Evolutionary conservation across 2,888 invertebrate species (phyloP), one percentile per base, ranked within the genome.

Genomic region (Cephus spinipes): DNA sequence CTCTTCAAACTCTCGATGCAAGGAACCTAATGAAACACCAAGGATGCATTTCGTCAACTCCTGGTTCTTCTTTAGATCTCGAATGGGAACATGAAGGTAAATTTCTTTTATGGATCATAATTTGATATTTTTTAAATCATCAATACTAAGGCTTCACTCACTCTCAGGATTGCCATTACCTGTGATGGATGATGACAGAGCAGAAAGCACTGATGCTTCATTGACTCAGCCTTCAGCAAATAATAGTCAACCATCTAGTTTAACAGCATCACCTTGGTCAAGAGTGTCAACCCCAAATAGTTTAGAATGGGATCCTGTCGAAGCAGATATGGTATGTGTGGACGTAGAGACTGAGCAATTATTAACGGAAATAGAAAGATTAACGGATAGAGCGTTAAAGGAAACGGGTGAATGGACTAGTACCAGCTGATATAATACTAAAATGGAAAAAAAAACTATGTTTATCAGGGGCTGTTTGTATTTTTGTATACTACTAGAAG

Each of bases 41-140:
- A 80, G 87, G 90, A 75, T 90, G 85, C 85, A 89, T 89, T 84
- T 92, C 93, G 71, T 93, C 93, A 69, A 95, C 95, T 36, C 93
- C 95, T 40, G 94, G 93, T n/a, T 95, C 94, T 85, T 95, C 95
- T 6, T 89, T 95, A 78, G 95, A 95, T 87, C 91, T 95, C 78
- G 95, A 95, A 90, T 95, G 95, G 95, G 95, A 95, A 90, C 94
- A 95, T 86, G 95, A 95, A 92, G 93, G 90, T 90, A 80, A 76
- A 4, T 69, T 31, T n/a, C 12, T 23, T n/a, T 15, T 9, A 32
- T 30, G 3, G n/a, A 32, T n/a, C 55, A 4, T 12, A n/a, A 75
- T n/a, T 75, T 76, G 3, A n/a, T 68, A n/a, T 76, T 68, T 11
- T 9, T 55, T 23, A 40, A 75, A n/a, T 23, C 40, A 23, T 23